Evolutionary conservation across 1,140 invertebrate species (phyloP).

Genomic region (Parapsyche elsis): DNA sequence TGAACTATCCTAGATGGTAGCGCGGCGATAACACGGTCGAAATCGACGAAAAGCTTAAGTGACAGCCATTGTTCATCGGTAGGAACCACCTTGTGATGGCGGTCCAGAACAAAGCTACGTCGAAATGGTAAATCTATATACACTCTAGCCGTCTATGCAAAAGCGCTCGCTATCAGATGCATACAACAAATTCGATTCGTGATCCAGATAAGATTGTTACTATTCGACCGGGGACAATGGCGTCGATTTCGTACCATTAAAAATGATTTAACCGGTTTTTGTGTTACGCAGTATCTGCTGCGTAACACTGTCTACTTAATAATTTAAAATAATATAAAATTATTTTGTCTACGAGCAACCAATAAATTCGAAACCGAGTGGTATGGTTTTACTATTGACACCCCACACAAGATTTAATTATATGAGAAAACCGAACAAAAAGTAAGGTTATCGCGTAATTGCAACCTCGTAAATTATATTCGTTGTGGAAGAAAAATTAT

Average conservation of each 20-base stretch:
- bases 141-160: conserved; percentile 38
- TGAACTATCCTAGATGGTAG: conserved; percentile 3
- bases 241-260: conserved; percentile 2
- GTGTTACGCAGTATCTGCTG: neutral
- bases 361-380: too few relatives aligned
- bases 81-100: conserved; percentile 21
- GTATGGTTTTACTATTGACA: neutral
- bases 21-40: neutral
- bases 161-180: conserved; percentile 32
- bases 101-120: conserved; percentile 38
- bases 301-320: too few relatives aligned
- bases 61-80: conserved; percentile 50
- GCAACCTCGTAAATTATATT: neutral
- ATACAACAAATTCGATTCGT: conserved; percentile 6
- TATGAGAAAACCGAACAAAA: conserved; percentile 7
- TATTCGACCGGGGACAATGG: neutral
- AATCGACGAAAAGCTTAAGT: conserved; percentile 52
- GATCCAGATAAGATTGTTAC: neutral
- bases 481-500: too few relatives aligned
- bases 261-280: neutral
- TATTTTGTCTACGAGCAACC: too few relatives aligned
- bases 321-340: too few relatives aligned
- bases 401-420: neutral
- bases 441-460: conserved; percentile 13
- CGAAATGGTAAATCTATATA: conserved; percentile 9